Conservation (phyloP, 1,140 invertebrate genomes). For the Ganaspis sp. region DNA sequence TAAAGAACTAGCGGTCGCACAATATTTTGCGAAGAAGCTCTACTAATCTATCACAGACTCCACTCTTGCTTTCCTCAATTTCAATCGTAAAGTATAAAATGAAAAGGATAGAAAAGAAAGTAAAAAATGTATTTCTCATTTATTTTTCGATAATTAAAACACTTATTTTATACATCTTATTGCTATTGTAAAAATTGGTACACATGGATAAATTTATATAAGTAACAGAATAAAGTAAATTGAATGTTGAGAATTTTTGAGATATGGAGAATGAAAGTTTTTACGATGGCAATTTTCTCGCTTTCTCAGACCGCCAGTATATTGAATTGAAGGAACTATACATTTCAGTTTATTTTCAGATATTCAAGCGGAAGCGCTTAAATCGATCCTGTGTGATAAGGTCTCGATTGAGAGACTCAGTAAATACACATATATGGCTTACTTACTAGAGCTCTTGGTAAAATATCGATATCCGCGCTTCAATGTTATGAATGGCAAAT, state of each 20-base stretch:
- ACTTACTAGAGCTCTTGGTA: not conserved
- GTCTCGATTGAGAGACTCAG: conserved; percentile 24
- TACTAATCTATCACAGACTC: too few relatives aligned
- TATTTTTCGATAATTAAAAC: not conserved
- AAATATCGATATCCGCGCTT: conserved; percentile 1
- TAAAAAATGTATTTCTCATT: too few relatives aligned
- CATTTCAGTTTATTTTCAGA: conserved; percentile 17
- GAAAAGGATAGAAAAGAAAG: too few relatives aligned
- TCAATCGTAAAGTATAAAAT: too few relatives aligned
- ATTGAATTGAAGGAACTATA: conserved; percentile 25
- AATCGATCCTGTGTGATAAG: conserved; percentile 14
- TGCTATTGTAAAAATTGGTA: not conserved
- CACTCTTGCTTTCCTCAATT: too few relatives aligned
- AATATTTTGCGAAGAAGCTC: too few relatives aligned
- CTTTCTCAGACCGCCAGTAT: not conserved
- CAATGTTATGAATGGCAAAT: conserved; percentile 18
- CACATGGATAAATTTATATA: too few relatives aligned
- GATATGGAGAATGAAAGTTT: not conserved
- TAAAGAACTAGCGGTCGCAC: too few relatives aligned
- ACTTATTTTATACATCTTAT: not conserved
- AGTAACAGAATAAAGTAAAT: too few relatives aligned
- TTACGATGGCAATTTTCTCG: conserved; percentile 8
- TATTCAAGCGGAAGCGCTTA: conserved; percentile 11
- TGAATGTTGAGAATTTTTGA: not conserved
- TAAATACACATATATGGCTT: not conserved